Evolutionary conservation across 2,797 vertebrate genomes (phyloP), one percentile per base, ranked within the genome.

Genomic region (Acipenser oxyrinchus): DNA sequence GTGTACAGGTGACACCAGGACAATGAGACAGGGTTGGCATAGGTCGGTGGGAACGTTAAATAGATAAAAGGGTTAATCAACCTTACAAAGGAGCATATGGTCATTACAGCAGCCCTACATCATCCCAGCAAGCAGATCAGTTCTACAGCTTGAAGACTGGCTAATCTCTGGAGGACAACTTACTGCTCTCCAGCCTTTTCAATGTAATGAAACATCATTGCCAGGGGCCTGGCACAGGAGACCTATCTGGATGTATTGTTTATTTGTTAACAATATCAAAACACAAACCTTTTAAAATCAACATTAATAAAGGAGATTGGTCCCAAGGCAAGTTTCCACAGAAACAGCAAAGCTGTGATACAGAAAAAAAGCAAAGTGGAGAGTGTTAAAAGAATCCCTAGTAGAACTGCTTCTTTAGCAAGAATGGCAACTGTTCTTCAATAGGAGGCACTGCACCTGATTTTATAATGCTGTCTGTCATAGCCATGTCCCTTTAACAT

Each of bases 51-150:
- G 55, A 58, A 11, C 7, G 55, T 58, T 1, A 58, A 58, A 13
- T 58, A 69, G 62, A 66, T 66, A 59, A 70, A 70, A 66, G 65
- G 69, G 69, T 70, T 70, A 70, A 66, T 52, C 64, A 70, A 64
- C 60, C 65, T 62, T 58, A 58, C 55, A 58, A 58, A 11, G n/a
- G 55, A n/a, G 12, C 55, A 58, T 58, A 58, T 58, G 55, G 55
- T 58, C 55, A 11, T 7, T 13, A 58, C 11, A 11, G 11, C 12
- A 58, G 10, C 12, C 12, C 10, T 58, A 11, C 55, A 1, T 58
- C 55, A 58, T 11, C 55, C 37, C 37, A 37, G 37, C 37, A 4
- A 37, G 37, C 5, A 37, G 37, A 4, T 37, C 37, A 37, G 37
- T 37, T 37, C 37, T 5, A 37, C 37, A 37, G 37, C 37, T 37